Evolutionary conservation across 1,140 invertebrate species (phyloP), one percentile per base, ranked within the genome.

Genomic region (Plectrocnemia conspersa): DNA sequence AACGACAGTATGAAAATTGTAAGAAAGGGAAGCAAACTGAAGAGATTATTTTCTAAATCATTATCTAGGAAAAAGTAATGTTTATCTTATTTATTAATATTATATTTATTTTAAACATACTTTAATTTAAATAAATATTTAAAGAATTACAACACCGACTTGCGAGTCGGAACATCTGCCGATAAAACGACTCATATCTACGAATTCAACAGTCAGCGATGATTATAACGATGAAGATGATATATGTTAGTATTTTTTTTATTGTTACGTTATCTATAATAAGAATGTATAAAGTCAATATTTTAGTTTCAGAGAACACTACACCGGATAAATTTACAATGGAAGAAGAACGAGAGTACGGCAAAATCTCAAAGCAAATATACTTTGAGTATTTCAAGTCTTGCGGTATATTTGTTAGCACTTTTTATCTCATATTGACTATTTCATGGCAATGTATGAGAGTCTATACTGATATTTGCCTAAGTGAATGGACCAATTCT

Each of bases 311-410:
- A 13, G 54, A 59, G 2, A 53, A 53, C 42, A 16, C 24, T 3
- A 21, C 42, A 2, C 19, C 35, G 11, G 52, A 58, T 13, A 54
- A 48, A 35, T 36, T 56, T 2, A 46, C 52, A 61, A 67, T 57
- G 50, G 75, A 77, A 36, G 80, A 80, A 57, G 80, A 83, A 59
- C 64, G 80, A 58, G 80, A 83, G 63, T 79, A 79, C 60, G 82
- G 83, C 1, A 73, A 78, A 59, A 82, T 85, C 55, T 77, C 78
- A 15, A 64, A 68, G 52, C 70, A 71, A 58, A 78, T 85, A 40
- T 87, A 86, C 69, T 57, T 80, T 36, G 68, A 76, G 23, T 88
- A 88, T 62, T 66, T 83, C 50, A 74, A 70, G 44, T 77, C 83
- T 13, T 85, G 84, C 62, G 82, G 82, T 1, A 63, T 78, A 40